Conservation (phyloP, 2,797 vertebrate genomes). For the Pseudocheirus occidentalis region DNA sequence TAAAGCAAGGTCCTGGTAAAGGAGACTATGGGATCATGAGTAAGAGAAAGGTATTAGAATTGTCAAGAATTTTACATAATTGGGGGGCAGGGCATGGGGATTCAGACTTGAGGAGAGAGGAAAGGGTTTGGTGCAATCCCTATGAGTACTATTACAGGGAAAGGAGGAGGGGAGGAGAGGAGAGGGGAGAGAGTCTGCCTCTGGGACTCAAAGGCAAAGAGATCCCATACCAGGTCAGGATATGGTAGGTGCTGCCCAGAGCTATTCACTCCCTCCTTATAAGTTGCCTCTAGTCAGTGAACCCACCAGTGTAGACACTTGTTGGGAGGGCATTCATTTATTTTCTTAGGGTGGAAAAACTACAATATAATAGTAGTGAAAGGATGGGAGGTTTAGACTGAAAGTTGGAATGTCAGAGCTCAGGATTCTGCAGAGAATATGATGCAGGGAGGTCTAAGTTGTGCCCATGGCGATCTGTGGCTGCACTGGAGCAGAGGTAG, state of each 20-base stretch:
- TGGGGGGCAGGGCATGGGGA: neutral
- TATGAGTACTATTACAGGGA: neutral
- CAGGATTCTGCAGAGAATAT: neutral
- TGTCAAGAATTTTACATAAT: too few relatives aligned
- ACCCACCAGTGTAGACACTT: too few relatives aligned
- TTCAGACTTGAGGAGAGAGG: neutral
- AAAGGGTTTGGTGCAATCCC: neutral
- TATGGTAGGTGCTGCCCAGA: neutral
- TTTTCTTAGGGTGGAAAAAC: neutral
- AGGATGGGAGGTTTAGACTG: neutral
- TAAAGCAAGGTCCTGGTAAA: neutral
- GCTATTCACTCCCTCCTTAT: neutral
- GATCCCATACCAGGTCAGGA: neutral
- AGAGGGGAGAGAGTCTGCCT: too few relatives aligned
- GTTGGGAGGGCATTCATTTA: accelerated
- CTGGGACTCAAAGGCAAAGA: neutral
- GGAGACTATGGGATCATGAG: neutral
- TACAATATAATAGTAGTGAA: neutral
- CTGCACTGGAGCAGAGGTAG: neutral
- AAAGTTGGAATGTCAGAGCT: neutral
- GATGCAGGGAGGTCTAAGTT: neutral
- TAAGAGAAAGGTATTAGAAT: neutral
- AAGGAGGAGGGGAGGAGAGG: neutral
- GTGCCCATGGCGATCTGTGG: neutral
- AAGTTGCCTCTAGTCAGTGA: neutral